phyloP scores from a whole-genome alignment of 2,797 vertebrate genomes.

The Morus bassanus region DNA sequence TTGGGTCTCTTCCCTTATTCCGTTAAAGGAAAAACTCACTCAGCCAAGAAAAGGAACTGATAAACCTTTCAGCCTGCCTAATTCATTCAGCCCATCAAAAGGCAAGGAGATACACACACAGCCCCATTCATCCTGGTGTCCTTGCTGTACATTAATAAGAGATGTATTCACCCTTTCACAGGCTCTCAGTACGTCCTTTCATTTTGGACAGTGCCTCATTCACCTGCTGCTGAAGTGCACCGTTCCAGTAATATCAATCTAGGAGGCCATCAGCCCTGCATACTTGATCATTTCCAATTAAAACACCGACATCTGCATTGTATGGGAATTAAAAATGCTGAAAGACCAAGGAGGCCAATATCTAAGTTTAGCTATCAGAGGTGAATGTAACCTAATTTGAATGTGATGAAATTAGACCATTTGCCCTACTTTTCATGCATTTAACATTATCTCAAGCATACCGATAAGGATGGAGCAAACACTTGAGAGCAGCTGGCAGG shows the following conservation, averaged over 20 bases:
- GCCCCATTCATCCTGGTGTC: slow-evolving; percentile 29
- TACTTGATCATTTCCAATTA: slow-evolving; percentile 21
- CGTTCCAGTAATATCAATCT: background rate
- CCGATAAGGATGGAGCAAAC: background rate
- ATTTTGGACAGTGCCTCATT: slow-evolving; percentile 44
- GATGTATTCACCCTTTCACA: slow-evolving; percentile 44
- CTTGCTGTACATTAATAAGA: slow-evolving; percentile 10
- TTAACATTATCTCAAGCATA: slow-evolving; percentile 20
- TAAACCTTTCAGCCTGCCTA: slow-evolving; percentile 43
- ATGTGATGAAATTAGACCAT: slow-evolving; percentile 30
- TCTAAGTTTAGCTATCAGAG: slow-evolving; percentile 49
- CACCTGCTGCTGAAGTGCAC: slow-evolving; percentile 38
- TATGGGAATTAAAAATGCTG: background rate
- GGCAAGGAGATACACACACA: background rate
- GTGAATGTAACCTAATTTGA: slow-evolving; percentile 56
- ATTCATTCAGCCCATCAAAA: slow-evolving; percentile 30
- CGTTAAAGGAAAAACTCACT: background rate
- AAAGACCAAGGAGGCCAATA: slow-evolving; percentile 46
- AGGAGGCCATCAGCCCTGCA: background rate
- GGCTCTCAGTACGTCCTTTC: slow-evolving; percentile 22
- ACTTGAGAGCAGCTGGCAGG: background rate
- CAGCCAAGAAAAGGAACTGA: slow-evolving; percentile 19
- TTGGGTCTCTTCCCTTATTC: background rate
- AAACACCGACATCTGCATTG: background rate
- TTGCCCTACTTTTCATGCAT: slow-evolving; percentile 50